phyloP scores from a whole-genome alignment of 23 tunicate genomes.

The Halocynthia aurantium region DNA sequence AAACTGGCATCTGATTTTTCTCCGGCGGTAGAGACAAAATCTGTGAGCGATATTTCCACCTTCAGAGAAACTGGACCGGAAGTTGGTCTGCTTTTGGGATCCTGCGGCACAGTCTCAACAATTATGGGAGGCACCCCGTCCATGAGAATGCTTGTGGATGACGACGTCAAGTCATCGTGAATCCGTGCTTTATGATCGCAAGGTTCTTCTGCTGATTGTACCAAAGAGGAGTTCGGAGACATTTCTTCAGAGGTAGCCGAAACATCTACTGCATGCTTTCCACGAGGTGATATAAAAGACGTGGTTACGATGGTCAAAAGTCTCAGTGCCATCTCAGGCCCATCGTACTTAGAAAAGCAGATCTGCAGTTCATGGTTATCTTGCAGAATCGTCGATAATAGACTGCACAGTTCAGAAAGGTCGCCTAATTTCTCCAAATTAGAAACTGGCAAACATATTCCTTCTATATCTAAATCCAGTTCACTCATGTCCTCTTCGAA shows the following conservation, averaged over 20 bases:
- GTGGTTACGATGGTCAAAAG: slow-evolving; percentile 35
- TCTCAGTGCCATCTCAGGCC: slow-evolving; percentile 39
- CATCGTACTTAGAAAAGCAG: slow-evolving; percentile 48
- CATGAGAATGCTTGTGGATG: not conserved
- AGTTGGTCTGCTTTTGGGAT: no score
- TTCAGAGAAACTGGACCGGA: no score
- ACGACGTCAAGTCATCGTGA: slow-evolving; percentile 15
- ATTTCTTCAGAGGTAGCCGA: slow-evolving; percentile 26
- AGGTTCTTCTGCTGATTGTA: slow-evolving; percentile 5
- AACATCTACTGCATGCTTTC: slow-evolving; percentile 22
- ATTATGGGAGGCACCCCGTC: no score
- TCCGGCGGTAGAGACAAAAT: not conserved
- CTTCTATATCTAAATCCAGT: slow-evolving; percentile 27
- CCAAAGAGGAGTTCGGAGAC: slow-evolving; percentile 21
- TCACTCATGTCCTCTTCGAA: not conserved
- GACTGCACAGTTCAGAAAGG: slow-evolving; percentile 29
- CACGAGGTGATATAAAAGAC: slow-evolving; percentile 29
- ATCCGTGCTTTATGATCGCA: slow-evolving; percentile 2
- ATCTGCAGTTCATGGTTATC: slow-evolving; percentile 21
- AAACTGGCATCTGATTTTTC: no score
- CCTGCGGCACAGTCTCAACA: no score
- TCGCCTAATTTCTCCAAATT: slow-evolving; percentile 20
- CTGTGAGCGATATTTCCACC: no score
- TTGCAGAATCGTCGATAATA: slow-evolving; percentile 56
- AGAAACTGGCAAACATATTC: slow-evolving; percentile 40